Conservation (phyloP, 1,140 invertebrate species). For the Brachionus plicatilis region DNA sequence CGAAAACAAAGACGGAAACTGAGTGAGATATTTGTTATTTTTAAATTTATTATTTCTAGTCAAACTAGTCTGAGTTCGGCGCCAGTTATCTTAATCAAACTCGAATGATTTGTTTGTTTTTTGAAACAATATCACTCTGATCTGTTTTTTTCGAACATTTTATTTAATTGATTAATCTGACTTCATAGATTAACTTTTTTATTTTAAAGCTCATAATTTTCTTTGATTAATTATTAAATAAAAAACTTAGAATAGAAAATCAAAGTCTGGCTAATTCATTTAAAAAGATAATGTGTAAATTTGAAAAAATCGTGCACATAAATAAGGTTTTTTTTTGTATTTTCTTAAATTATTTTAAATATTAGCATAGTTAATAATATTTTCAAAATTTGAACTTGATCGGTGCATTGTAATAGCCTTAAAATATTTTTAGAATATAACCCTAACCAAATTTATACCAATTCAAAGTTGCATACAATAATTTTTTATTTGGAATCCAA, state of each 20-base stretch:
- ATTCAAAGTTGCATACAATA: not conserved
- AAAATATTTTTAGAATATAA: not conserved
- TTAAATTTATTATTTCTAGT: not conserved
- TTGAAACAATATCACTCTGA: not conserved
- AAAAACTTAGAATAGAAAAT: not conserved
- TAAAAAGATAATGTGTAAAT: not conserved
- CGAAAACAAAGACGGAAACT: not conserved
- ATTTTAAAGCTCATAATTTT: not conserved
- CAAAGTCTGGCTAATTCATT: not conserved
- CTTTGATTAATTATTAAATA: not conserved
- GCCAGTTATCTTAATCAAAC: conserved; percentile 13
- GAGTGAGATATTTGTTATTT: not conserved
- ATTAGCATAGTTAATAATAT: too few relatives aligned
- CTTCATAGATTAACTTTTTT: not conserved
- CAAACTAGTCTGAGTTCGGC: not conserved
- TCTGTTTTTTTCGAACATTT: not conserved
- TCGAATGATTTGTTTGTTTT: not conserved
- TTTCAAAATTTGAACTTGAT: too few relatives aligned
- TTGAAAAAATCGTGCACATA: not conserved
- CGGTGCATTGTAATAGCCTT: not conserved
- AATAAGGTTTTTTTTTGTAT: not conserved
- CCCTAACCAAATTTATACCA: not conserved
- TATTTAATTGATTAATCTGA: not conserved
- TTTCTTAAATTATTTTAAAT: not conserved
- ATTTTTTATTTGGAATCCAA: too few relatives aligned